These are phyloP conservation scores for Choloepus didactylus DNA, from an alignment of 2,797 vertebrate species.

Conservation along the genomic window DNA sequence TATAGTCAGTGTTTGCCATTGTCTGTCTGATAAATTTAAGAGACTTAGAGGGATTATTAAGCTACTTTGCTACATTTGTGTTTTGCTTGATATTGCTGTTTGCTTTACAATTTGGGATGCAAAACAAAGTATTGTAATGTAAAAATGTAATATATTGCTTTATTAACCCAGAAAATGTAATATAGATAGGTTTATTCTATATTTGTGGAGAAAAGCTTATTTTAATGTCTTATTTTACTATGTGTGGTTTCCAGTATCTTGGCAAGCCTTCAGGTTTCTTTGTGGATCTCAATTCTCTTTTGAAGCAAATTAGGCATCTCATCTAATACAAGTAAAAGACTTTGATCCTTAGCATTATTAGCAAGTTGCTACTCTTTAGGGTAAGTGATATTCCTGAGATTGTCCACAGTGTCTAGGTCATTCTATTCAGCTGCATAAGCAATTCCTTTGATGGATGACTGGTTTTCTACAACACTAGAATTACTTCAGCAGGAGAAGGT, in stretches of 20 bases:
- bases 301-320: neutral
- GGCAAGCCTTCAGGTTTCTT: neutral
- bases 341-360: constrained; percentile 52
- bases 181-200: neutral
- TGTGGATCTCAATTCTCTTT: neutral
- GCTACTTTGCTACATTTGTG: neutral
- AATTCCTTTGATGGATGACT: constrained; percentile 70
- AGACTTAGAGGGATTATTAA: neutral
- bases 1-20: neutral
- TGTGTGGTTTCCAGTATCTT: neutral
- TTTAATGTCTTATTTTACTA: neutral
- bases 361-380: constrained; percentile 28
- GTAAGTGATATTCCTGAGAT: neutral
- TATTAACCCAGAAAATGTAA: neutral
- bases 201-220: constrained; percentile 36
- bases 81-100: neutral
- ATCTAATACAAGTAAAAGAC: neutral
- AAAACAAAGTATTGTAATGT: neutral
- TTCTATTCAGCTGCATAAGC: constrained; percentile 63
- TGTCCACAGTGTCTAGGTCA: constrained; percentile 32
- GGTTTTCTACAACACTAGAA: constrained; percentile 72
- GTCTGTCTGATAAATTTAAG: constrained; percentile 17
- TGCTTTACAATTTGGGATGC: constrained; percentile 27
- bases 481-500: constrained; percentile 74
- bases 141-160: neutral